Evolutionary conservation across 2,888 invertebrate genomes (phyloP).

Genomic region (Melinaea marsaeus): DNA sequence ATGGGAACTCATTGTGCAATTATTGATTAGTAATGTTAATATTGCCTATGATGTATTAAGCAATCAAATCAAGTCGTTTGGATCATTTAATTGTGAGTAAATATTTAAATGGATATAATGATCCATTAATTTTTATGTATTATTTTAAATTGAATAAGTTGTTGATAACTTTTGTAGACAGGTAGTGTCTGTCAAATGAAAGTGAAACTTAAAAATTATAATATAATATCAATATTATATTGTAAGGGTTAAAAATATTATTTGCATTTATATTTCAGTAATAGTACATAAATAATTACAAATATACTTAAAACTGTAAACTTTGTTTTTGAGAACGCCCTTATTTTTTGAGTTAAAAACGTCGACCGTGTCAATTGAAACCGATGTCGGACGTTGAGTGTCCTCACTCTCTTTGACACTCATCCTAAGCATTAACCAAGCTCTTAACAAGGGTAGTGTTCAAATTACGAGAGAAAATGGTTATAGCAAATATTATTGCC

Average conservation of each 20-base stretch:
- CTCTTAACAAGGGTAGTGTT: slow-evolving; percentile 18
- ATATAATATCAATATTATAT: slow-evolving; percentile 1
- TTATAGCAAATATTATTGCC: no score
- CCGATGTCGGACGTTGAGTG: slow-evolving; percentile 20
- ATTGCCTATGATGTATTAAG: neutral
- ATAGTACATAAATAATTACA: neutral
- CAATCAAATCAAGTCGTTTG: neutral
- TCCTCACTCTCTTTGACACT: slow-evolving; percentile 24
- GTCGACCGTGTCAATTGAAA: slow-evolving; percentile 15
- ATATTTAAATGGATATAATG: neutral
- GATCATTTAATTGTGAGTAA: no score
- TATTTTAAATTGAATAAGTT: no score
- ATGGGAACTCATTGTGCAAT: slow-evolving; percentile 32
- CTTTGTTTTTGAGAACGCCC: neutral
- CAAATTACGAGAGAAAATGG: neutral
- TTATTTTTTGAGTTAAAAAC: slow-evolving; percentile 14
- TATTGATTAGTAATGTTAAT: slow-evolving; percentile 24
- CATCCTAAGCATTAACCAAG: slow-evolving; percentile 22
- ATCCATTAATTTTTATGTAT: no score
- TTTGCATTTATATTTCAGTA: no score
- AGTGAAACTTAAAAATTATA: neutral
- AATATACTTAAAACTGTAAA: neutral
- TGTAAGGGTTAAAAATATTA: neutral
- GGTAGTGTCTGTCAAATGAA: no score
- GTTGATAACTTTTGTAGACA: no score